Percentiles rank a stretch among this genome's conserved stretches.
Evolutionary conservation across 2,888 invertebrate species (phyloP).

Genomic region (Caenorhabditis macrosperma): DNA sequence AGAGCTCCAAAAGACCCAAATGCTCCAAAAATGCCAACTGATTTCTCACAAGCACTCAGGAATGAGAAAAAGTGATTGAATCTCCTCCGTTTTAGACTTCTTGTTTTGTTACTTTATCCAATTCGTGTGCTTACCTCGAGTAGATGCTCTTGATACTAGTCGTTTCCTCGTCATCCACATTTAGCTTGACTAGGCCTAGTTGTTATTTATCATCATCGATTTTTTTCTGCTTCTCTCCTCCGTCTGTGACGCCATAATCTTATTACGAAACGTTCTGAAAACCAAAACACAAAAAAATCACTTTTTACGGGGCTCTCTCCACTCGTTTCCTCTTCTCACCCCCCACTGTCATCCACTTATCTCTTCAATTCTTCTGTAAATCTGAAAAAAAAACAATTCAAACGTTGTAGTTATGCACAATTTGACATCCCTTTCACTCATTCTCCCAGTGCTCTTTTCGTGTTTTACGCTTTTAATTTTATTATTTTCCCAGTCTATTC

Average conservation of each 20-base stretch:
- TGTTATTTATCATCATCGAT: not conserved
- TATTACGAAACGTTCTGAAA: constrained; percentile 16
- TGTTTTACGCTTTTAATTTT: not conserved
- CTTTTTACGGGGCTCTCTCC: constrained; percentile 21
- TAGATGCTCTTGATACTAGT: constrained; percentile 25
- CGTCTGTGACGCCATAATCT: constrained; percentile 52
- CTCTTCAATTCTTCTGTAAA: constrained; percentile 12
- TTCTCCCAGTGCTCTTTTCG: constrained; percentile 23
- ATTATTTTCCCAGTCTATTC: not conserved
- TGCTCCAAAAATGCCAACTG: constrained; percentile 47
- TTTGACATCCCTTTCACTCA: constrained; percentile 10
- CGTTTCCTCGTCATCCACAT: constrained; percentile 20
- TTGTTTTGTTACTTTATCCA: constrained; percentile 1
- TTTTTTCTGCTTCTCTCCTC: not conserved
- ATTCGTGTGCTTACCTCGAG: not conserved
- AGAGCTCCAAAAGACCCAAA: constrained; percentile 34
- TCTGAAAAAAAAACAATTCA: constrained; percentile 15
- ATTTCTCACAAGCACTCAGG: constrained; percentile 45
- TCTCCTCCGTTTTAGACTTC: constrained; percentile 1
- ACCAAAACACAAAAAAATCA: constrained; percentile 46
- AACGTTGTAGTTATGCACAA: constrained; percentile 55
- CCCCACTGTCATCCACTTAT: constrained; percentile 2
- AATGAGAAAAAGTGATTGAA: constrained; percentile 11
- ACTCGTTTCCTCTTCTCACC: constrained; percentile 22
- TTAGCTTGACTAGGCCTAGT: not conserved